phyloP scores from a whole-genome alignment of 2,888 invertebrate species.

The Sinopyrophorus schimmeli region DNA sequence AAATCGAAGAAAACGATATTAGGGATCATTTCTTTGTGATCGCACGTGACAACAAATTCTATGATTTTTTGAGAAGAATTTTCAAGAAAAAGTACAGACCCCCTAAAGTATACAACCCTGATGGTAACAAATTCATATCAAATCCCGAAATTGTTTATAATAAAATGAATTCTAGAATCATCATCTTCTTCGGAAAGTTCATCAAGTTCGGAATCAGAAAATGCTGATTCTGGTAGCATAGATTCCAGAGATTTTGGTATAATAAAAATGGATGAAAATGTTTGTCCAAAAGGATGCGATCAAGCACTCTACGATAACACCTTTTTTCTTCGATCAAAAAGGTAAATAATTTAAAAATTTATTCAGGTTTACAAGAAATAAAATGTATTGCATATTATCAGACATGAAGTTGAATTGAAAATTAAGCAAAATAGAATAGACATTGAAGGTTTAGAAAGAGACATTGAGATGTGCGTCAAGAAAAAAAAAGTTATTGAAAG shows the following conservation, averaged over 20 bases:
- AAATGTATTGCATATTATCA: constrained; percentile 25
- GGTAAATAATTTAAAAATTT: constrained; percentile 52
- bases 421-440: constrained; percentile 62
- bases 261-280: constrained; percentile 69
- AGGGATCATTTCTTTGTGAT: constrained; percentile 61
- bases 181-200: constrained; percentile 58
- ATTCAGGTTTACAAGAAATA: neutral
- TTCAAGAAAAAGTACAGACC: constrained; percentile 82
- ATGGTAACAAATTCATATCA: constrained; percentile 49
- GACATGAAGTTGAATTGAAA: constrained; percentile 61
- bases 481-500: constrained; percentile 61
- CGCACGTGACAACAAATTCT: constrained; percentile 73
- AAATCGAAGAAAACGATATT: constrained; percentile 57
- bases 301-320: constrained; percentile 68
- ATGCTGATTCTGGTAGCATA: constrained; percentile 62
- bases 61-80: constrained; percentile 76
- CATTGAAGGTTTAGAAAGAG: constrained; percentile 61
- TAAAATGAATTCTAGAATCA: constrained; percentile 45
- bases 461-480: constrained; percentile 63
- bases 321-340: constrained; percentile 64
- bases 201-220: constrained; percentile 60
- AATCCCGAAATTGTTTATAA: too few species aligned
- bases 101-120: constrained; percentile 62
- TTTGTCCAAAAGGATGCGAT: constrained; percentile 75
- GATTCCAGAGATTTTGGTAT: constrained; percentile 69